Conservation (phyloP, 2,113 vertebrate genomes). For the Halichoerus grypus region DNA sequence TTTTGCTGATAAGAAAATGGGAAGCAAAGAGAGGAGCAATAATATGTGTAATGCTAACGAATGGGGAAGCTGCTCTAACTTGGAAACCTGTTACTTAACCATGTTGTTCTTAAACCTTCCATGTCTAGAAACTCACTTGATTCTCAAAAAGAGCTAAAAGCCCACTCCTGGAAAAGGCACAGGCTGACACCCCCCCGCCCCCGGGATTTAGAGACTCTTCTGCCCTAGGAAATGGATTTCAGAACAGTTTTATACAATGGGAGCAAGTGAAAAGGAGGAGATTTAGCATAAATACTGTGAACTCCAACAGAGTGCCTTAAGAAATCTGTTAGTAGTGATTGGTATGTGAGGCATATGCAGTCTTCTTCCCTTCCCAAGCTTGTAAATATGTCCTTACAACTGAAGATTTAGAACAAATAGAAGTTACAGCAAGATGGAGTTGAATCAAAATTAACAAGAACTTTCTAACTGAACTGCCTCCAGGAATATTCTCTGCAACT, state of each 20-base stretch:
- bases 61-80: not conserved
- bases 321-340: too few species aligned
- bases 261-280: not conserved
- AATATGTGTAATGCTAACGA: too few species aligned
- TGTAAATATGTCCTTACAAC: not conserved
- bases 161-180: not conserved
- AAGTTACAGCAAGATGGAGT: not conserved
- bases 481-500: not conserved
- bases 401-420: not conserved
- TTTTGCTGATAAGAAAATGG: not conserved
- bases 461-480: not conserved
- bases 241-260: not conserved
- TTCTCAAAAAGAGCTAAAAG: not conserved
- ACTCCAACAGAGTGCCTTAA: not conserved
- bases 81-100: not conserved
- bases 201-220: not conserved
- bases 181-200: not conserved
- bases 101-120: not conserved
- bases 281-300: not conserved
- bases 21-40: not conserved
- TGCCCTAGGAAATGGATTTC: not conserved
- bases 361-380: not conserved
- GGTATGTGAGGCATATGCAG: not conserved
- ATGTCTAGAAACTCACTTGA: not conserved
- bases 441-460: conserved; percentile 8